Base-by-base conservation (phyloP, 2,888 invertebrate species). In the Nomada flava region DNA sequence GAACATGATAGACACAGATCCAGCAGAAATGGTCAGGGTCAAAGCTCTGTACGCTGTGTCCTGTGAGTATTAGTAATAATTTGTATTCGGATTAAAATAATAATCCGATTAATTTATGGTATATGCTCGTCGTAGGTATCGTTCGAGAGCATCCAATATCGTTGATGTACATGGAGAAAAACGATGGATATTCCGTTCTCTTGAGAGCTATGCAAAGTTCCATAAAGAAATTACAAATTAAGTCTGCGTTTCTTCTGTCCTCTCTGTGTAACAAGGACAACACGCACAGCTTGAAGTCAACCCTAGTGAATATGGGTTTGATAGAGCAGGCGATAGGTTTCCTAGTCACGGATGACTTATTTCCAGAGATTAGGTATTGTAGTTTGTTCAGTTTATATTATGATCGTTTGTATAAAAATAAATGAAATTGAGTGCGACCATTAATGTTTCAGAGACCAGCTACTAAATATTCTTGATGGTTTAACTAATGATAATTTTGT, bases 21-120 rank as follows among this genome's bases (percentile, higher is more conserved):
- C 93, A 0, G 94, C 95, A 2, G 94, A 94, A 20, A 91, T 93
- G 0, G 96, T 96, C 0, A 95, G 95, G 69, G 94, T 96, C 15
- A 97, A 97, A 93, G 96, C 97, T 36, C 91, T 98, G 1, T 97
- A 96, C 92, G 98, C 98, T 1, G 92, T 98, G 52, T 98, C 98
- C 68, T 96, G 98, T 96, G 94, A 95, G 96, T 95, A 75, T 60
- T 69, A 18, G 7, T 26, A 26, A 29, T 20, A 11, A 18, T 36
- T 26, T 23, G 55, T 26, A 18, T n/a, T 50, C 3, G 2, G n/a
- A 42, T 47, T 36, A n/a, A 2, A 36, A 1, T 29, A 13, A 5
- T 3, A 26, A 13, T 64, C 55, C 29, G 11, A 60, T 47, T 26
- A 55, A 18, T 52, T 57, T 68, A 20, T 20, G 47, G 59, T 72